These are phyloP conservation scores for Myocastor coypus DNA, from an alignment of 2,113 vertebrate species.

Conservation along the genomic window DNA sequence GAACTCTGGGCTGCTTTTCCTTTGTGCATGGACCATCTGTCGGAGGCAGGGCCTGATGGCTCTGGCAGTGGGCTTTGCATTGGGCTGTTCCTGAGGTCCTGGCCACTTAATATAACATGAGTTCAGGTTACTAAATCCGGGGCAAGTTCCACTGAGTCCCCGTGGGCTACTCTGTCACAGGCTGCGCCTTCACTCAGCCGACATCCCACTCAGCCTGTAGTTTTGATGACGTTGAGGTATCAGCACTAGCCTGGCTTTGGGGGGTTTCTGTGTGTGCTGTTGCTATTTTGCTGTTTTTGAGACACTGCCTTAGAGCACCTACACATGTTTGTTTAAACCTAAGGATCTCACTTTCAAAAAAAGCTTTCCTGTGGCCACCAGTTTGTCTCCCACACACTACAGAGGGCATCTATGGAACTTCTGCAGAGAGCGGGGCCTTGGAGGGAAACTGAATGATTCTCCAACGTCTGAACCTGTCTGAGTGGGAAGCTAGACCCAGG, in stretches of 20 bases:
- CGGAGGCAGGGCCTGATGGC: background rate
- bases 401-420: background rate
- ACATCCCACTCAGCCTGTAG: background rate
- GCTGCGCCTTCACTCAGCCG: background rate
- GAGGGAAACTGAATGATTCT: background rate
- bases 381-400: background rate
- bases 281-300: background rate
- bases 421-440: background rate
- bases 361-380: background rate
- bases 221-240: slow-evolving; percentile 33
- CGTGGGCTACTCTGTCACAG: background rate
- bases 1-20: background rate
- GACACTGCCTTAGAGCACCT: background rate
- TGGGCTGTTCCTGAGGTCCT: background rate
- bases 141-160: background rate
- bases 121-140: slow-evolving; percentile 3
- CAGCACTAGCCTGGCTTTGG: background rate
- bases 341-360: background rate
- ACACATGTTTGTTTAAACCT: slow-evolving; percentile 19
- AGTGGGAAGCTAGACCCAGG: background rate
- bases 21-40: background rate
- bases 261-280: background rate
- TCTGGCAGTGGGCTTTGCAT: background rate
- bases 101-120: background rate
- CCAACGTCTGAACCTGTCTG: background rate